phyloP scores from a whole-genome alignment of 2,888 invertebrate species.

The Eristalis arbustorum region DNA sequence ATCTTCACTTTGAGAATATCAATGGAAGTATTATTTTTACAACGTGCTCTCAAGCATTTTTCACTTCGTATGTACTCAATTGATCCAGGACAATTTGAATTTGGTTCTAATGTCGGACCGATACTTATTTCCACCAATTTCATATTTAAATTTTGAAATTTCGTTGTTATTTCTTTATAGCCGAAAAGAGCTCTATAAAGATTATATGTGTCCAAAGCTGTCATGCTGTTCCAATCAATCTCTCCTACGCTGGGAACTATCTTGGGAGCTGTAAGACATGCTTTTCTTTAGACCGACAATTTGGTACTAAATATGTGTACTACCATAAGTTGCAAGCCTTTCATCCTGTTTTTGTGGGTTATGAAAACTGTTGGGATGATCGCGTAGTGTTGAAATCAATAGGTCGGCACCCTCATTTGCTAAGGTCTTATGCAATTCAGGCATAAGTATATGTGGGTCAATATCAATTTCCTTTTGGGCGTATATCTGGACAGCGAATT shows the following conservation, averaged over 20 bases:
- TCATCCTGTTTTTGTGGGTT: conserved; percentile 84
- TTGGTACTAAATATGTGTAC: conserved; percentile 28
- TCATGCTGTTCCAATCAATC: conserved; percentile 85
- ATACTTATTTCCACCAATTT: conserved; percentile 83
- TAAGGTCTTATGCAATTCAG: conserved; percentile 84
- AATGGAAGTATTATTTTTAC: conserved; percentile 85
- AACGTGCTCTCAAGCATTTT: conserved; percentile 84
- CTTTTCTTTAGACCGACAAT: background rate
- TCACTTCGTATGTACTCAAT: conserved; percentile 83
- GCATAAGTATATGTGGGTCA: conserved; percentile 83
- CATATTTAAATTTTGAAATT: conserved; percentile 83
- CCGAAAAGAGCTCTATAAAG: conserved; percentile 86
- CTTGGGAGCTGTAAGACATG: conserved; percentile 86
- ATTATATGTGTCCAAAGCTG: conserved; percentile 85
- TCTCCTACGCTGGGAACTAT: conserved; percentile 83
- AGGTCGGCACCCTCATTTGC: conserved; percentile 86
- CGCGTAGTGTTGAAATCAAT: conserved; percentile 83
- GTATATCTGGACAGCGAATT: conserved; percentile 75
- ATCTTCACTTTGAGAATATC: conserved; percentile 85
- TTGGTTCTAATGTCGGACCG: conserved; percentile 37
- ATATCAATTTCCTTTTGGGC: conserved; percentile 83
- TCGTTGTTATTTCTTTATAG: conserved; percentile 83
- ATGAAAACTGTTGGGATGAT: conserved; percentile 83
- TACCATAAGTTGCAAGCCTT: conserved; percentile 87
- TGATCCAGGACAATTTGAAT: conserved; percentile 81